Conservation (phyloP, 2,888 invertebrate species). For the Maniola hyperantus region DNA sequence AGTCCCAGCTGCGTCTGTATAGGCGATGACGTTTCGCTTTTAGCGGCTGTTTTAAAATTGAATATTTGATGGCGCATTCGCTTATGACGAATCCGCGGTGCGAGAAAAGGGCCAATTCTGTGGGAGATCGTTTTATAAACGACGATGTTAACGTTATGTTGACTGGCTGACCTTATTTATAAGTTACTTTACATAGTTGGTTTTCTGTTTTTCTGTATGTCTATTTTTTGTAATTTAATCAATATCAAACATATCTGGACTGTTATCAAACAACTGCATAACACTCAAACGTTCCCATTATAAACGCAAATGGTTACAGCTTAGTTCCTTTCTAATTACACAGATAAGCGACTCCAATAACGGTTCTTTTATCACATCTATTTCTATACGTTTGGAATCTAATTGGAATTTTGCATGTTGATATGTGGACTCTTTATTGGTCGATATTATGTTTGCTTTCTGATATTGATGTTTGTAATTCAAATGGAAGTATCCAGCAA, state of each 20-base stretch:
- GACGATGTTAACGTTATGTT: neutral
- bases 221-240: conserved; percentile 20
- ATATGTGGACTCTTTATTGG: conserved; percentile 79
- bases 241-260: conserved; percentile 37
- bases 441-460: conserved; percentile 79
- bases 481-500: conserved; percentile 64
- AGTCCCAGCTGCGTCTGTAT: conserved; percentile 78
- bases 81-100: conserved; percentile 76
- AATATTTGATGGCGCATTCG: conserved; percentile 81
- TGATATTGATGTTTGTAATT: conserved; percentile 76
- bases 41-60: conserved; percentile 83
- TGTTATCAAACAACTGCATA: conserved; percentile 63
- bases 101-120: conserved; percentile 65
- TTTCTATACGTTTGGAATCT: conserved; percentile 80
- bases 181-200: no score
- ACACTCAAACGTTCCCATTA: conserved; percentile 74
- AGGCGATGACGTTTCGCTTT: conserved; percentile 81
- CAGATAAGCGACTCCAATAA: conserved; percentile 80
- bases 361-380: conserved; percentile 79
- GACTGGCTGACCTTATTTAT: neutral
- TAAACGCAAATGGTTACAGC: conserved; percentile 79
- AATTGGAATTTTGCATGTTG: conserved; percentile 82
- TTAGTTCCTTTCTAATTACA: conserved; percentile 81
- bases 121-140: conserved; percentile 67
- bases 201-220: neutral